These are phyloP conservation scores for Perccottus glenii DNA, from an alignment of 2,113 vertebrate species.

Conservation along the genomic window DNA sequence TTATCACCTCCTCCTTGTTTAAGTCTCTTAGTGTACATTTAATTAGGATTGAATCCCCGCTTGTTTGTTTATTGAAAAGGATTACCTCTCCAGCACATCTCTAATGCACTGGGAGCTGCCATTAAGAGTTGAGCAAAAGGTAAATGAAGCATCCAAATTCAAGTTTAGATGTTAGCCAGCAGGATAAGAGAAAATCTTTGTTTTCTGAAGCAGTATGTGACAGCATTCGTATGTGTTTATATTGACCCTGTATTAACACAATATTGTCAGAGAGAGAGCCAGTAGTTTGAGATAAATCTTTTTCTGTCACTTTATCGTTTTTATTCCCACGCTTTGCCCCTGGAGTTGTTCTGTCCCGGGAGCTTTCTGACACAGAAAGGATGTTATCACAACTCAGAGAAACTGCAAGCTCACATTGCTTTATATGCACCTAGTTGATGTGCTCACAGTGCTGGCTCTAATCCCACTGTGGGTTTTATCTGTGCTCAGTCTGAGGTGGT, in stretches of 20 bases:
- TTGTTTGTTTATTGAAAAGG: neutral
- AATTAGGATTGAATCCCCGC: neutral
- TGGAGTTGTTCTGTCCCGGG: constrained; percentile 12
- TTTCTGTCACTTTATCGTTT: constrained; percentile 31
- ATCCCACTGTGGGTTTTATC: constrained; percentile 41
- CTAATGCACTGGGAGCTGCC: neutral
- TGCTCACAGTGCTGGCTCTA: constrained; percentile 26
- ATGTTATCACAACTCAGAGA: constrained; percentile 33
- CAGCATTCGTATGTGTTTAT: too few species aligned
- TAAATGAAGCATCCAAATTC: neutral
- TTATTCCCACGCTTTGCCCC: constrained; percentile 11
- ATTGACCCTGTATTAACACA: constrained; percentile 14
- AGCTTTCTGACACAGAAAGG: constrained; percentile 26
- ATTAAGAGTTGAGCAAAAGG: neutral
- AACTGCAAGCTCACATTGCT: constrained; percentile 15
- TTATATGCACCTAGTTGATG: constrained; percentile 34
- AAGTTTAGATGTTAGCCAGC: too few species aligned
- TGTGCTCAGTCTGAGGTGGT: neutral
- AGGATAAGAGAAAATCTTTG: neutral
- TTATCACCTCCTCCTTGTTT: neutral
- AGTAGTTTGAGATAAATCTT: constrained; percentile 16
- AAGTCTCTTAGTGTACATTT: neutral
- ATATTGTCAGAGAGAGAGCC: constrained; percentile 30
- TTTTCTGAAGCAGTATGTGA: neutral
- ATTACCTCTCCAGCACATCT: neutral